Evolutionary conservation across 2,797 vertebrate species (phyloP), one percentile per base, ranked within the genome.

Genomic region (Rallus crepitans): DNA sequence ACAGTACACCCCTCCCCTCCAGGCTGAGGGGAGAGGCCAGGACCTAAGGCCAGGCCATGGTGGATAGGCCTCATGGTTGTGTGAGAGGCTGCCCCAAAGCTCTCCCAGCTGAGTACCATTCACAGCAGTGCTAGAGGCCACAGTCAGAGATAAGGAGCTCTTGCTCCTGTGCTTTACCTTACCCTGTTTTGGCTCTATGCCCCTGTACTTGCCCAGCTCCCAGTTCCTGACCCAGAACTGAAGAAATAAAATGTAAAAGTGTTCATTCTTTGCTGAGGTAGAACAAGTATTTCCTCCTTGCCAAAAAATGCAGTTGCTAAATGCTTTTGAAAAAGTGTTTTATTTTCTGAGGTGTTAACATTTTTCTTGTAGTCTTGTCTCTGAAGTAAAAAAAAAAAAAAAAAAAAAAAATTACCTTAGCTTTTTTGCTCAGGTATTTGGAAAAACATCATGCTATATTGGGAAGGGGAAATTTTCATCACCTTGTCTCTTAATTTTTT

Each of bases 1-100:
- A 2, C 17, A 42, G 27, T 24, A 55, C 5, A 12, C 77, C 7
- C 52, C 16, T 81, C 7, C 52, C 5, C 31, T 28, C 9, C 19
- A 30, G 2, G 6, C 11, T 18, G 5, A 1, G 1, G 5, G 12
- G 8, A 4, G 2, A 21, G 25, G 15, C 20, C 0, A 0, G 0
- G 3, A 3, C 8, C 24, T 20, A 7, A 17, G 18, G 7, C 9
- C 23, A 12, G 42, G 7, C 4, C 16, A 1, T 6, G 12, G 11
- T 10, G 21, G 35, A 45, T 8, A 52, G 18, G 6, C 0, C 5
- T 13, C 15, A 18, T 1, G 3, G 27, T 7, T 55, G 6, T 37
- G 24, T 48, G 9, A 30, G 23, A 35, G 27, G 40, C 31, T 56
- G 27, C 9, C 13, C 14, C 1, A 1, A 19, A 65, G 9, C 3